These are phyloP conservation scores for Frankliniella fusca DNA, from an alignment of 2,888 invertebrate species.

Conservation along the genomic window DNA sequence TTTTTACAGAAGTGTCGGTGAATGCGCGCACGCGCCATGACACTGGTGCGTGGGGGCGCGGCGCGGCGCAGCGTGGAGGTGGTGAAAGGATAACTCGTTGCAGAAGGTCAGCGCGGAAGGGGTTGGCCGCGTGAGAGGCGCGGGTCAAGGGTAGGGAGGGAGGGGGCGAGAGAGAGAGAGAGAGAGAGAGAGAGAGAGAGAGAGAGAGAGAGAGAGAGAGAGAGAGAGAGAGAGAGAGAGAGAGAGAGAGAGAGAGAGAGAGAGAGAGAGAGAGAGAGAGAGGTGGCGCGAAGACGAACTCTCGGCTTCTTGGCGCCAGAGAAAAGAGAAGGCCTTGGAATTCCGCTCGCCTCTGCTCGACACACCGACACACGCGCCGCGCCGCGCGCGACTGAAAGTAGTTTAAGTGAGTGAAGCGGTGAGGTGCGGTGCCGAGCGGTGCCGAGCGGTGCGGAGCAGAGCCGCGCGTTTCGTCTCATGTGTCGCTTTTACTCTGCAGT, in stretches of 20 bases:
- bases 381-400: neutral
- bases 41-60: too few relatives aligned
- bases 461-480: neutral
- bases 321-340: constrained; percentile 10
- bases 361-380: neutral
- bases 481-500: neutral
- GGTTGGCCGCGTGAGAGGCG: too few relatives aligned
- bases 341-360: neutral
- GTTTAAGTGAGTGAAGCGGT: neutral
- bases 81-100: too few relatives aligned
- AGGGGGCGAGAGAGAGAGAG: neutral
- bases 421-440: neutral
- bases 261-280: too few relatives aligned
- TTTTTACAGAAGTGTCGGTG: too few relatives aligned
- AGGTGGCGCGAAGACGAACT: too few relatives aligned
- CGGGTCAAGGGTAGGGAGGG: too few relatives aligned
- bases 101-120: too few relatives aligned
- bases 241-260: too few relatives aligned
- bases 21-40: too few relatives aligned
- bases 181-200: neutral
- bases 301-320: neutral
- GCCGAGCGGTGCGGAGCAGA: neutral
- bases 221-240: too few relatives aligned
- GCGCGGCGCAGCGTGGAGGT: too few relatives aligned
- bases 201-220: neutral